Base-by-base conservation (phyloP, 2,797 vertebrate species). In the Falco novaeseelandiae region DNA sequence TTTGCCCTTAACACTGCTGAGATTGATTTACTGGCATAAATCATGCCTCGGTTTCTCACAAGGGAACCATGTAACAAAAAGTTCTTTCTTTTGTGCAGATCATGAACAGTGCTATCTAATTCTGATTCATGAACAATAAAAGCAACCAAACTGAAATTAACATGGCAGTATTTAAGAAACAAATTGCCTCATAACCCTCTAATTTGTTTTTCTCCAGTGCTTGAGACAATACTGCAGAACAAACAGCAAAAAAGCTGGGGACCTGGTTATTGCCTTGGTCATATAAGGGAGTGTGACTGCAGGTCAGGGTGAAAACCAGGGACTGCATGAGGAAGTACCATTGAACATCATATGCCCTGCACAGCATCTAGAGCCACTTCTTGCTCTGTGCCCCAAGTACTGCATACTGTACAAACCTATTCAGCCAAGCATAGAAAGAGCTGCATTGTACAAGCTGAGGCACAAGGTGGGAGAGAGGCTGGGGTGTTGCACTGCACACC, bases 231-330 rank as follows among this genome's bases (percentile, higher is more conserved):
- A 15, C 10, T 72, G 26, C 32, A 77, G 11, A 42, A 6, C 18
- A 40, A 77, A 51, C 1, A 63, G 32, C 12, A 77, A 63, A 58
- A 44, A 30, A 16, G 1, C 21, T 30, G 26, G 29, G 8, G 4
- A 12, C 14, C 8, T 51, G 0, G 1, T 48, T 65, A 22, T 9
- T 1, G 1, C 11, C 12, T 55, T 36, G 10, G 19, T 46, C 11
- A 8, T 26, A 14, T 14, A 36, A 36, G 36, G 36, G 36, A 36
- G 36, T 36, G 14, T 48, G 36, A 27, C 14, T 62, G n/a, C 27
- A 62, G 17, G 11, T 77, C 49, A 46, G 30, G 9, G 5, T 14
- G 11, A 67, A 80, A 63, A 19, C 32, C 42, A 44, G 54, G 12
- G 16, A 63, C 12, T 3, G 2, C 16, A 15, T 29, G 18, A 0